phyloP scores from a whole-genome alignment of 2,888 invertebrate species.

The Dicyrtoma fusca region DNA sequence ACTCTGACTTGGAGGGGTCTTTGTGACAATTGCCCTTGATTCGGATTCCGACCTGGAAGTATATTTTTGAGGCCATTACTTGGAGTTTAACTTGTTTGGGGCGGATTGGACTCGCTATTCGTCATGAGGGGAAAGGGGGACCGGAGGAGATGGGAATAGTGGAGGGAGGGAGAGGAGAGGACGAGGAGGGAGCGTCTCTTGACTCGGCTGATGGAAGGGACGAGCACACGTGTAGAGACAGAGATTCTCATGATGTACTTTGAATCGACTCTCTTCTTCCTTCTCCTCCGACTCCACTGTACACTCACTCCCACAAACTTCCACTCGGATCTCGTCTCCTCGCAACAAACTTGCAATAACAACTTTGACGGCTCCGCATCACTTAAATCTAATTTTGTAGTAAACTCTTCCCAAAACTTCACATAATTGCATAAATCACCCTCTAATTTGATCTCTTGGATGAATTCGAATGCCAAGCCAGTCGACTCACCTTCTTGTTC shows the following conservation, averaged over 20 bases:
- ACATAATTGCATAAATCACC: slow-evolving; percentile 56
- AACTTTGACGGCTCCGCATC: slow-evolving; percentile 48
- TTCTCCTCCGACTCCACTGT: no score
- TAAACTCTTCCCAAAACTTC: slow-evolving; percentile 52
- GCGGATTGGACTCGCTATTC: slow-evolving; percentile 29
- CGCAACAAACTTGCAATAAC: slow-evolving; percentile 44
- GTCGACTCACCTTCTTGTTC: slow-evolving; percentile 25
- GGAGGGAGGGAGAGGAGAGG: slow-evolving; percentile 1
- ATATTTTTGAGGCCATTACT: no score
- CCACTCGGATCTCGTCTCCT: slow-evolving; percentile 27
- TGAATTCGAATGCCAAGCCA: slow-evolving; percentile 35
- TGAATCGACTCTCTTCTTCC: no score
- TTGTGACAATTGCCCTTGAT: no score
- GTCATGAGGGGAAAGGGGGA: slow-evolving; percentile 28
- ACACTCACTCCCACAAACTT: no score
- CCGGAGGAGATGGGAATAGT: no score
- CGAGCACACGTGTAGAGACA: background rate
- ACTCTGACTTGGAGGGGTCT: background rate
- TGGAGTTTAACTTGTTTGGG: slow-evolving; percentile 21
- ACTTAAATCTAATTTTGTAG: slow-evolving; percentile 54
- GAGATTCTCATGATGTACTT: no score
- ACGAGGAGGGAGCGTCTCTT: no score
- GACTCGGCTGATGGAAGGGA: background rate
- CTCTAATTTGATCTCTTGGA: slow-evolving; percentile 52
- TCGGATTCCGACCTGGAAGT: no score